phyloP scores from a whole-genome alignment of 2,797 vertebrate genomes.

The Enteromius radiatus region DNA sequence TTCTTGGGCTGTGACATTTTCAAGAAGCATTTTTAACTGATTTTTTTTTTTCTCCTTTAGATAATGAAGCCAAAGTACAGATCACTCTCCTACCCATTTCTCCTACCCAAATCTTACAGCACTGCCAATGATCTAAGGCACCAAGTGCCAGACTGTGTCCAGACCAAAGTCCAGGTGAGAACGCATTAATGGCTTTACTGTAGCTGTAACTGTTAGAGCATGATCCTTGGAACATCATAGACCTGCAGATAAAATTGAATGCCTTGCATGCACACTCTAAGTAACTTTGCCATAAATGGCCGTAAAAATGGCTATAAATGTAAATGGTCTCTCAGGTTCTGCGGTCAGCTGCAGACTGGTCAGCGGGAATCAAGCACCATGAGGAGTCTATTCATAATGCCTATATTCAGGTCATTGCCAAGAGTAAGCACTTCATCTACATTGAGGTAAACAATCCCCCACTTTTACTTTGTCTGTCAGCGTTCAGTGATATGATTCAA shows the following conservation, averaged over 20 bases:
- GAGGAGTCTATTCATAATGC: conserved; percentile 96
- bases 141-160: conserved; percentile 83
- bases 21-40: neutral
- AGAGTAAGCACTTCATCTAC: conserved; percentile 96
- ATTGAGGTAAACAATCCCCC: conserved; percentile 78
- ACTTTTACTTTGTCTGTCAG: neutral
- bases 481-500: neutral
- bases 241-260: neutral
- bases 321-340: conserved; percentile 78
- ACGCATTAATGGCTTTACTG: neutral
- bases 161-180: conserved; percentile 87
- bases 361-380: conserved; percentile 94
- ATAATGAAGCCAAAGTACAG: conserved; percentile 98
- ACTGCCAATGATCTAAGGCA: conserved; percentile 84
- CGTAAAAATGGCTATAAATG: conserved; percentile 10
- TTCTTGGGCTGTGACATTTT: neutral
- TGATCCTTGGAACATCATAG: neutral
- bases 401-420: conserved; percentile 88
- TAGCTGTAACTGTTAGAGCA: neutral
- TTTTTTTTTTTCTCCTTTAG: conserved; percentile 67
- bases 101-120: conserved; percentile 91
- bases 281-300: conserved; percentile 19
- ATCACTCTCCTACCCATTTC: conserved; percentile 91
- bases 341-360: conserved; percentile 95
- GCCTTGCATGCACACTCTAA: neutral